Evolutionary conservation across 2,888 invertebrate species (phyloP).

Genomic region (Erebia epiphron): DNA sequence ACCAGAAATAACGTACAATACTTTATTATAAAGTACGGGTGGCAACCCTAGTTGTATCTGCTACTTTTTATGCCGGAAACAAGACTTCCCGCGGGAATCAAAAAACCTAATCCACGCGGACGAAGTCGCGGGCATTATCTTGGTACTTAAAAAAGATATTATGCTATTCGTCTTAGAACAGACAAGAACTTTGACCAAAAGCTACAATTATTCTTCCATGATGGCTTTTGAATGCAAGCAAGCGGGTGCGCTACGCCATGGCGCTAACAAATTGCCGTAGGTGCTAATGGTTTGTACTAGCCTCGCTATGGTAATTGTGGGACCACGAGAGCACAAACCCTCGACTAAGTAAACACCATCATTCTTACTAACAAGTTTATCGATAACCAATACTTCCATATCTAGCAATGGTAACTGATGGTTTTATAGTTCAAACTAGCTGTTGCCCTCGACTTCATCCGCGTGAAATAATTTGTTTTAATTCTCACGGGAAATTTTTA

Average conservation of each 20-base stretch:
- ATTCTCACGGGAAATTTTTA: too few relatives aligned
- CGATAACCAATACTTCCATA: constrained; percentile 47
- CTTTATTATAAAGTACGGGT: too few relatives aligned
- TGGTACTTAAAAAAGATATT: too few relatives aligned
- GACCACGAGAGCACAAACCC: constrained; percentile 52
- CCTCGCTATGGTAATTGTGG: constrained; percentile 53
- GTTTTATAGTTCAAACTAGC: constrained; percentile 1
- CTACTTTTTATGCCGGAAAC: too few relatives aligned
- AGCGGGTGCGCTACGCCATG: constrained; percentile 30
- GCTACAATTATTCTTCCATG: neutral
- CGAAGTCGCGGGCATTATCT: too few relatives aligned
- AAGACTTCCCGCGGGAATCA: too few relatives aligned
- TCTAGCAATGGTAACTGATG: constrained; percentile 14
- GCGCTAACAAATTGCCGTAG: constrained; percentile 59
- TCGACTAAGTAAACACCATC: constrained; percentile 48
- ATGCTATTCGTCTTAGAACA: neutral
- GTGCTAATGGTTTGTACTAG: constrained; percentile 52
- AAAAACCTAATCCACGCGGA: too few relatives aligned
- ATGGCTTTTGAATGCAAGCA: constrained; percentile 1
- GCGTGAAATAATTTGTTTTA: too few relatives aligned
- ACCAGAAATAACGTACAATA: too few relatives aligned
- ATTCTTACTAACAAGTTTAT: constrained; percentile 48
- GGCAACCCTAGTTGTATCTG: too few relatives aligned
- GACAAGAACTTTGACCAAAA: neutral
- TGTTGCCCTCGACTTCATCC: too few relatives aligned